A percentile compares a stretch with the other conserved stretches of the same genome.
Evolutionary conservation across 64 coral and sea anemone genomes (phyloP).

Genomic region (Orbicella faveolata): DNA sequence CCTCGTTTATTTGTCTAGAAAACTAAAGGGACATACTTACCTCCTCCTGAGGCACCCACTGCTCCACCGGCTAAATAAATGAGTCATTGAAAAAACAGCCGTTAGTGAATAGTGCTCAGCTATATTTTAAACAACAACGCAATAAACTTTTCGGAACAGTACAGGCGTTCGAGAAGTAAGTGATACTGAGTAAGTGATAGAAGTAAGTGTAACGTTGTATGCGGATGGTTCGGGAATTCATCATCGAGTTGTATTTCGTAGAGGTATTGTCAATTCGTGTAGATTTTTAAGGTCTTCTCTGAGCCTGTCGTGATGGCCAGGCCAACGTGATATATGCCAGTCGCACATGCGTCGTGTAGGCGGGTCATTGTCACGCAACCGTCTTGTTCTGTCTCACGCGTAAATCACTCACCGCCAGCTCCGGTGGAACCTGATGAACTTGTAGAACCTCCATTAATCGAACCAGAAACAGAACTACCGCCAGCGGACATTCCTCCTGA

Average conservation of each 20-base stretch:
- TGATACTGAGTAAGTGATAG: too few relatives aligned
- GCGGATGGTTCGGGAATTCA: too few relatives aligned
- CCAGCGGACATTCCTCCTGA: neutral
- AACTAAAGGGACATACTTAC: neutral
- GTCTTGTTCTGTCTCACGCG: neutral
- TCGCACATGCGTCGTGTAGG: neutral
- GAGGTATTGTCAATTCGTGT: too few relatives aligned
- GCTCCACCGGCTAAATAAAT: slow-evolving; percentile 7
- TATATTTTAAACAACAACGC: too few relatives aligned
- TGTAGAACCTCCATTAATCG: neutral
- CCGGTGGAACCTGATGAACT: neutral
- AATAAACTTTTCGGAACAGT: too few relatives aligned
- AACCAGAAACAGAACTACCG: slow-evolving; percentile 7
- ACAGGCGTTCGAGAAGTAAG: too few relatives aligned
- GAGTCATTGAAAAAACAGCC: neutral
- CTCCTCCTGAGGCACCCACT: slow-evolving; percentile 8
- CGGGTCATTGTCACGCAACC: neutral
- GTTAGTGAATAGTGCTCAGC: neutral
- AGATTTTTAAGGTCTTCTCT: neutral
- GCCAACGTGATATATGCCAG: neutral
- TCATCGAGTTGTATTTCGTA: too few relatives aligned
- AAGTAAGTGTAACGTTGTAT: too few relatives aligned
- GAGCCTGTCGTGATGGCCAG: neutral
- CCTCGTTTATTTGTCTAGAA: too few relatives aligned
- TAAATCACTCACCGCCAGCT: neutral